Conservation (phyloP, 2,888 invertebrate species). For the Diaperis boleti region DNA sequence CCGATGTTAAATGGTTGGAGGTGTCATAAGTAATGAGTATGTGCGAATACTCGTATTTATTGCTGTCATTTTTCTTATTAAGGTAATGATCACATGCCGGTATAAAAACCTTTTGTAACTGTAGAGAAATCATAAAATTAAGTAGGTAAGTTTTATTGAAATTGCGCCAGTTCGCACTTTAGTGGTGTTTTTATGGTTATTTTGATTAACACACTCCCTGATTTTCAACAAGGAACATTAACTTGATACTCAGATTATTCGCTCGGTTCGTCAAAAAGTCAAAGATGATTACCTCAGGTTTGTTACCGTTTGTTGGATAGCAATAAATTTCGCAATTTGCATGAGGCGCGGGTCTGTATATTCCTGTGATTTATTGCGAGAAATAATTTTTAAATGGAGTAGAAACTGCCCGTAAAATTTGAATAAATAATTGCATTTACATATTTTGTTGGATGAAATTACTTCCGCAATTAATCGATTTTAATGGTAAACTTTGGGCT, state of each 20-base stretch:
- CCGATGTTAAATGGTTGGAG: conserved; percentile 13
- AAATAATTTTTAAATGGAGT: conserved; percentile 15
- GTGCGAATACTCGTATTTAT: conserved; percentile 33
- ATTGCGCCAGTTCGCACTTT: conserved; percentile 14
- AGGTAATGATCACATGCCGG: conserved; percentile 27
- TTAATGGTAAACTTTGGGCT: conserved; percentile 7
- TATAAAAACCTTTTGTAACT: conserved; percentile 14
- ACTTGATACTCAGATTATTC: too few relatives aligned
- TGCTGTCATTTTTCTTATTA: conserved; percentile 35
- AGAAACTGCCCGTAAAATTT: conserved; percentile 16
- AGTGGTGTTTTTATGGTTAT: conserved; percentile 14
- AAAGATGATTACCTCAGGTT: not conserved
- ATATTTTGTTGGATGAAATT: conserved; percentile 17
- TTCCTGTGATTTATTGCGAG: conserved; percentile 23
- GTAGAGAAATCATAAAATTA: conserved; percentile 25
- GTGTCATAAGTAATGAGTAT: conserved; percentile 25
- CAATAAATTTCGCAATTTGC: conserved; percentile 45
- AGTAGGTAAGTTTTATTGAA: conserved; percentile 21
- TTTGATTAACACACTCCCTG: not conserved
- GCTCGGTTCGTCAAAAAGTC: too few relatives aligned
- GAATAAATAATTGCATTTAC: conserved; percentile 36
- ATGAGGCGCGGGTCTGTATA: conserved; percentile 29
- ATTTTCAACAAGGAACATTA: not conserved
- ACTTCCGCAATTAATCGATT: conserved; percentile 28
- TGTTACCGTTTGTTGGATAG: conserved; percentile 30